Evolutionary conservation across 53 echinoderm and acorn worm genomes (phyloP), one percentile per base, ranked within the genome.

Genomic region (Echinarachnius parma): DNA sequence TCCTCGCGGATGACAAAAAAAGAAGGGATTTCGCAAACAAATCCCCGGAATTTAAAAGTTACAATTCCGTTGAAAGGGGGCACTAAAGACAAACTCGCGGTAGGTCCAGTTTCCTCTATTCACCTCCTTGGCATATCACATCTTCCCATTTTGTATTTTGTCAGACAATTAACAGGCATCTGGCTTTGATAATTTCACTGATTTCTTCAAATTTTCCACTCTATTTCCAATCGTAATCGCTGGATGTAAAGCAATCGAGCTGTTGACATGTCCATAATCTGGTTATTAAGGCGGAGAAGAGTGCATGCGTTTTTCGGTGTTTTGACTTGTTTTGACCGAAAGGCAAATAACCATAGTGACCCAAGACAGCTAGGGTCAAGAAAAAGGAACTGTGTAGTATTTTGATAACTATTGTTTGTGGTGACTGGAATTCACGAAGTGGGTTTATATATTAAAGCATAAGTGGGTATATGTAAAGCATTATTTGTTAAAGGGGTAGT

Each of bases 261-360:
- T 72, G 74, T 56, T 72, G 74, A 72, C 74, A 37, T 37, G 74
- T 27, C 0, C 25, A 15, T 72, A 72, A 72, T 72, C 74, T 35
- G 27, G n/a, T n/a, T 55, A 54, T 72, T 49, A 37, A 26, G 28
- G 39, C 31, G 30, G 46, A 37, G 74, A 72, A 72, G 74, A n/a
- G n/a, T n/a, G n/a, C n/a, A n/a, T 72, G 57, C 57, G 56, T 11
- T 72, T 56, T 35, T 54, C 57, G 74, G 39, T n/a, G n/a, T n/a
- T n/a, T n/a, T n/a, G n/a, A 56, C 57, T 39, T 72, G 57, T 72
- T 72, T 72, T 56, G 74, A 57, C 57, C 74, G 74, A 56, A 39
- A 37, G 55, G 27, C 74, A 72, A 56, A 39, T 39, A 55, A 34
- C 74, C 55, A 45, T 10, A 45, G 37, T 56, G 74, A 72, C 55